Conservation (phyloP, 2,888 invertebrate genomes). For the Sarcophaga rosellei region DNA sequence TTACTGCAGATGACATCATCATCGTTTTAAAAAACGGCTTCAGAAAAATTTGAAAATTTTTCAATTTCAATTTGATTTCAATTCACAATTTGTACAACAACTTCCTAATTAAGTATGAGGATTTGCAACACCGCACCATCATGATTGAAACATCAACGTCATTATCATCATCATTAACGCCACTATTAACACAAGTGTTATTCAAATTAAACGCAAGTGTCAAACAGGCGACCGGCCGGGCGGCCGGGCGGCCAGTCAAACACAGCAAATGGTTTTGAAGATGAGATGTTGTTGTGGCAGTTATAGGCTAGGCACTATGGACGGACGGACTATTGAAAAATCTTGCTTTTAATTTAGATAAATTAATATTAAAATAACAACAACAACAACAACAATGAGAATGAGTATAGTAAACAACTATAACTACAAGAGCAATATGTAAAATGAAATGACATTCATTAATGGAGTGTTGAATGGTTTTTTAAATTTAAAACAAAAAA, state of each 20-base stretch:
- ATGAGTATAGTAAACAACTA: not conserved
- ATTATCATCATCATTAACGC: not conserved
- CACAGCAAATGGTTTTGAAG: conserved; percentile 19
- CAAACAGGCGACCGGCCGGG: not conserved
- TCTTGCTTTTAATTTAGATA: conserved; percentile 64
- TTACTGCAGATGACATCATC: too few species aligned
- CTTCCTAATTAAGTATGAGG: conserved; percentile 52
- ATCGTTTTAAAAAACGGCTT: too few species aligned
- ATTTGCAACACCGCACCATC: conserved; percentile 6
- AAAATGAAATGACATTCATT: conserved; percentile 63
- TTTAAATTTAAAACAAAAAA: conserved; percentile 34
- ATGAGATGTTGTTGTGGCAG: conserved; percentile 17
- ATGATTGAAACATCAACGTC: conserved; percentile 10
- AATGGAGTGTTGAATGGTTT: conserved; percentile 63
- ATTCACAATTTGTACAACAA: conserved; percentile 49
- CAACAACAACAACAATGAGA: not conserved
- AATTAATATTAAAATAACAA: conserved; percentile 61
- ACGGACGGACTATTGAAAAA: conserved; percentile 24
- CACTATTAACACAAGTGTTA: not conserved
- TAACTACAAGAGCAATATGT: not conserved
- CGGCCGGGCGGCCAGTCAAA: too few species aligned
- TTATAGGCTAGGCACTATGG: too few species aligned
- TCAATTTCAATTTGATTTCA: conserved; percentile 3
- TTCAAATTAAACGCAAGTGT: not conserved
- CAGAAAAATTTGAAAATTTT: not conserved